Base-by-base conservation (phyloP, 2,113 vertebrate genomes). In the Anoplopoma fimbria region DNA sequence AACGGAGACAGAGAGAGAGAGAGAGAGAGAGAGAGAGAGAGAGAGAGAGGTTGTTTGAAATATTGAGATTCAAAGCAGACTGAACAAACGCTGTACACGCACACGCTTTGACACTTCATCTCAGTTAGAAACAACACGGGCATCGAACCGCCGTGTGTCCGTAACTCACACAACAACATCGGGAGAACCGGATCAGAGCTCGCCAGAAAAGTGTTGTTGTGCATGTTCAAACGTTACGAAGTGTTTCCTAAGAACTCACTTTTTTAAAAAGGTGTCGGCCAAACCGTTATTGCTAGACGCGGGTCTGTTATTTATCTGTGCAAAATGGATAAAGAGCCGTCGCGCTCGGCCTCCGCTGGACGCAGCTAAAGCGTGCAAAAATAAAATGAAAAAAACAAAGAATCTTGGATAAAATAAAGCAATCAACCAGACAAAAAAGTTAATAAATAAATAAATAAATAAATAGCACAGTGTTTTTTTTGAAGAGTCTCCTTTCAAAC, bases 271-370 rank as follows among this genome's bases (percentile, higher is more conserved):
- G 76, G 79, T 81, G 8, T 92, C 68, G 75, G 85, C 88, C 42
- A 91, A 91, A 86, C 86, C 62, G 75, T 95, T 95, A 96, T 96
- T 96, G 95, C 95, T 95, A n/a, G 77, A 88, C 73, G 78, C 87
- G 53, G 47, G 83, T 62, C 87, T 82, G 77, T 88, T 60, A 47
- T 29, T 70, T 77, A 63, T 90, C 85, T 94, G 95, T 95, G 95
- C 94, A 95, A 95, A 94, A 91, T 91, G 87, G 91, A 86, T 75
- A 80, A 83, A 84, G 79, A 89, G 82, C 63, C n/a, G 31, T 75
- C 65, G 83, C 79, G 40, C 68, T 77, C 25, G 9, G 67, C 72
- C 53, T 58, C 79, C 42, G 45, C 77, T 80, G 69, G 81, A 85
- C 80, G 57, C 80, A 65, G 55, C 87, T 81, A 75, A 75, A 84